Percentiles rank a stretch among this genome's conserved stretches.
These are phyloP conservation scores for Athripsodes cinereus DNA, from an alignment of 2,888 invertebrate species.

Conservation along the genomic window DNA sequence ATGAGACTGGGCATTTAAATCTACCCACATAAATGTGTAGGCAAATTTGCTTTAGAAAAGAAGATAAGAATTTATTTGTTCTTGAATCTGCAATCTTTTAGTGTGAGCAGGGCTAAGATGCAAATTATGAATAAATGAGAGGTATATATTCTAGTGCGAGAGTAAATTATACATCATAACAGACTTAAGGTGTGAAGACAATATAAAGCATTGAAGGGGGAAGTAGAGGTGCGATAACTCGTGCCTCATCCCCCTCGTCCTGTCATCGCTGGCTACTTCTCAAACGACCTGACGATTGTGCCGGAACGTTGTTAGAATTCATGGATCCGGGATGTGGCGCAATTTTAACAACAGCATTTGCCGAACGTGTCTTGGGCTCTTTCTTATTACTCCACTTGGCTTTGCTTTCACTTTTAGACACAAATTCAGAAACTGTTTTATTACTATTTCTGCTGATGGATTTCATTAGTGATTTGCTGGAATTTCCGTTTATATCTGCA, in stretches of 20 bases:
- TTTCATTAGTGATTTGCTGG: slow-evolving; percentile 23
- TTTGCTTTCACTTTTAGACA: slow-evolving; percentile 30
- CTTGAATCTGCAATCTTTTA: no score
- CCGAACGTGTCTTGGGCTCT: slow-evolving; percentile 11
- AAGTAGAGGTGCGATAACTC: slow-evolving; percentile 17
- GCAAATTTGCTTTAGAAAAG: no score
- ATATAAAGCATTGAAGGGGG: slow-evolving; percentile 24
- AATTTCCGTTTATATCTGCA: slow-evolving; percentile 24
- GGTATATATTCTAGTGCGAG: no score
- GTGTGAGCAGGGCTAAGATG: no score
- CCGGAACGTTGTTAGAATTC: slow-evolving; percentile 28
- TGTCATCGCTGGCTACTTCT: slow-evolving; percentile 48
- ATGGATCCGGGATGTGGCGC: slow-evolving; percentile 31
- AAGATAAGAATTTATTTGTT: no score
- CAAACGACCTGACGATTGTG: slow-evolving; percentile 41
- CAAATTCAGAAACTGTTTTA: slow-evolving; percentile 3
- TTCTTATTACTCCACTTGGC: slow-evolving; percentile 28
- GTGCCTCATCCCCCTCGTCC: slow-evolving; percentile 24
- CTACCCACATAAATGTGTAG: no score
- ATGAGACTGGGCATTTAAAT: no score
- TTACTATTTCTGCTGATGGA: slow-evolving; percentile 16
- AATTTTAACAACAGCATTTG: slow-evolving; percentile 31
- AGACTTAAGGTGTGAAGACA: slow-evolving; percentile 23
- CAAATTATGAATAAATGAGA: no score
- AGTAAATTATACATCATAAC: no score